phyloP scores from a whole-genome alignment of 2,113 vertebrate genomes.

The Elachura formosa region DNA sequence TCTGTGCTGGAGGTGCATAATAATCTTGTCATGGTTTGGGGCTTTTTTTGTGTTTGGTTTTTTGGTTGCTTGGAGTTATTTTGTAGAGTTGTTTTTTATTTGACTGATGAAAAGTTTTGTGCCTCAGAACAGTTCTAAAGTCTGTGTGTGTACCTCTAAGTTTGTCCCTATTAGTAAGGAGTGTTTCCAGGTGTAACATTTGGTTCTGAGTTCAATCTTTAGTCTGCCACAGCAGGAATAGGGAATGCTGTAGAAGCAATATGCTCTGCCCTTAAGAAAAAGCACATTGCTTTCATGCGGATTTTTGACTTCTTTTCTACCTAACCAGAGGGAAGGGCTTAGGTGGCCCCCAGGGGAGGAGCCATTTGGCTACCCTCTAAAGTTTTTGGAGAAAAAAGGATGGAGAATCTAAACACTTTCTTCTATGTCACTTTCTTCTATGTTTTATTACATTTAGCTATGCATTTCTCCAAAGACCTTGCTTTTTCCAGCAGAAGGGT shows the following conservation, averaged over 20 bases:
- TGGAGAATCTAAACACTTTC: background rate
- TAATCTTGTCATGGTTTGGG: background rate
- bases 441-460: background rate
- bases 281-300: background rate
- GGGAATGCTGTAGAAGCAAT: background rate
- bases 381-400: background rate
- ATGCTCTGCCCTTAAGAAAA: background rate
- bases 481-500: background rate
- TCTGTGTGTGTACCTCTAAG: background rate
- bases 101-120: background rate
- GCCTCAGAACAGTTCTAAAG: background rate
- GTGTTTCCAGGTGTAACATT: background rate
- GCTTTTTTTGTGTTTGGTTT: background rate
- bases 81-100: background rate
- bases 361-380: background rate
- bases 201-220: background rate
- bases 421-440: too few relatives aligned
- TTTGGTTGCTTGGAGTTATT: background rate
- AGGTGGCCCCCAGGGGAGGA: background rate
- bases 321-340: background rate
- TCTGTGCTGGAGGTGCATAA: background rate
- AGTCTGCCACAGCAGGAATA: background rate
- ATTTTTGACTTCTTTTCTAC: background rate
- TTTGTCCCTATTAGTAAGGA: background rate
- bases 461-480: background rate